phyloP scores from a whole-genome alignment of 2,113 vertebrate genomes.

The Perognathus longimembris region DNA sequence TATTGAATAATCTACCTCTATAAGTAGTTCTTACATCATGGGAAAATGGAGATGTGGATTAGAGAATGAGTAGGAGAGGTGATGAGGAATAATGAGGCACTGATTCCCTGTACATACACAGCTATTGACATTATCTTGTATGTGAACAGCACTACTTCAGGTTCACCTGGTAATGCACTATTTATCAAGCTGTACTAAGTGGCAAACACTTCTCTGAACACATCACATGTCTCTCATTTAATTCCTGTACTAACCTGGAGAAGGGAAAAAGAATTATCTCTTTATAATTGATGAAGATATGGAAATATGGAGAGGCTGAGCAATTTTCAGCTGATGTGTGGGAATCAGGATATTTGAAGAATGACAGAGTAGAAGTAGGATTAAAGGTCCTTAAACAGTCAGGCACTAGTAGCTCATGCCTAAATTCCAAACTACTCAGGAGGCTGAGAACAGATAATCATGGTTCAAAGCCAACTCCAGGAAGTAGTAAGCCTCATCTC shows the following conservation, averaged over 20 bases:
- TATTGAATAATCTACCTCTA: constrained; percentile 2
- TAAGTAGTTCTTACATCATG: neutral
- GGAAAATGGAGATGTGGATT: neutral
- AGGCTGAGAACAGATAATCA: no score
- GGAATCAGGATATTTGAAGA: neutral
- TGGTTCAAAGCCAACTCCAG: no score
- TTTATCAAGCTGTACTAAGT: neutral
- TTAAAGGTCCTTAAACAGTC: neutral
- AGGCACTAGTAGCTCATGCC: no score
- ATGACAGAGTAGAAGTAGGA: neutral
- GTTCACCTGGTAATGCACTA: neutral
- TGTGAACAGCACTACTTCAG: neutral
- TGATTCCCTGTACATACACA: neutral
- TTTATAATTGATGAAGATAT: neutral
- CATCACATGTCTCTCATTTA: neutral
- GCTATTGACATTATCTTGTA: neutral
- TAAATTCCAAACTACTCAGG: no score
- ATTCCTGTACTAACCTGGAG: neutral
- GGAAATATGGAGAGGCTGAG: neutral
- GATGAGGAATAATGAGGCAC: neutral
- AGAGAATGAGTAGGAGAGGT: neutral
- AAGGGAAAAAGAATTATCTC: neutral
- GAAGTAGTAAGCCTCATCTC: no score
- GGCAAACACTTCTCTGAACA: neutral
- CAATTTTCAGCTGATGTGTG: neutral